A percentile compares a stretch with the other conserved stretches of the same genome.
Conservation (phyloP, 1,140 invertebrate genomes). For the Drosophila kepulauana region DNA sequence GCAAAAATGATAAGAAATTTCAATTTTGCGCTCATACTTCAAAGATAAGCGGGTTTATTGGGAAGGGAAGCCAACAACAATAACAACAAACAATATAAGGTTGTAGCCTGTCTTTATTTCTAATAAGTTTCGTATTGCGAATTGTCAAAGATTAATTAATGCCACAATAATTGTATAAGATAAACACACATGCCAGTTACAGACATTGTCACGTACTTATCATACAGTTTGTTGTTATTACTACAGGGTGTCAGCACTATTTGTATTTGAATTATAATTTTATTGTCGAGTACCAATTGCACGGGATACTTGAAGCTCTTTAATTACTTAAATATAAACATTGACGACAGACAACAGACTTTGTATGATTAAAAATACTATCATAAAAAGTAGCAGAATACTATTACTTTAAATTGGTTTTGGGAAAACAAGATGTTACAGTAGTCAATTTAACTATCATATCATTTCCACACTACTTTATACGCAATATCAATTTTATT, state of each 20-base stretch:
- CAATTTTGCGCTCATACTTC: constrained; percentile 54
- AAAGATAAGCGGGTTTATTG: constrained; percentile 69
- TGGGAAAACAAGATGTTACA: no score
- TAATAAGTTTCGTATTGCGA: background rate
- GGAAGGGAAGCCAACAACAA: constrained; percentile 3
- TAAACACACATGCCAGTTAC: background rate
- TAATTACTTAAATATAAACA: background rate
- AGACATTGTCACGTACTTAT: background rate
- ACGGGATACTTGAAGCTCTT: background rate
- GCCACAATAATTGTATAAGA: constrained; percentile 1
- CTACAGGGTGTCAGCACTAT: background rate
- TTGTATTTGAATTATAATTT: constrained; percentile 4
- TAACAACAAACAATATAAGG: background rate
- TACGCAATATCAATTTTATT: no score
- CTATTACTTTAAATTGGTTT: no score
- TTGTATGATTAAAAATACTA: no score
- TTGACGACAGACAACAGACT: no score
- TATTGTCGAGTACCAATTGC: background rate
- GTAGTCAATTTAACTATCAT: no score
- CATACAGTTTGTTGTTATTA: background rate
- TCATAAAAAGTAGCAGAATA: no score
- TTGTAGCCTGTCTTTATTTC: background rate
- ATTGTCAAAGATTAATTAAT: constrained; percentile 53
- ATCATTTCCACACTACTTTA: no score
- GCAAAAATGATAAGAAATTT: constrained; percentile 61